These are phyloP conservation scores for Scomber colias DNA, from an alignment of 2,113 vertebrate genomes.

Conservation along the genomic window DNA sequence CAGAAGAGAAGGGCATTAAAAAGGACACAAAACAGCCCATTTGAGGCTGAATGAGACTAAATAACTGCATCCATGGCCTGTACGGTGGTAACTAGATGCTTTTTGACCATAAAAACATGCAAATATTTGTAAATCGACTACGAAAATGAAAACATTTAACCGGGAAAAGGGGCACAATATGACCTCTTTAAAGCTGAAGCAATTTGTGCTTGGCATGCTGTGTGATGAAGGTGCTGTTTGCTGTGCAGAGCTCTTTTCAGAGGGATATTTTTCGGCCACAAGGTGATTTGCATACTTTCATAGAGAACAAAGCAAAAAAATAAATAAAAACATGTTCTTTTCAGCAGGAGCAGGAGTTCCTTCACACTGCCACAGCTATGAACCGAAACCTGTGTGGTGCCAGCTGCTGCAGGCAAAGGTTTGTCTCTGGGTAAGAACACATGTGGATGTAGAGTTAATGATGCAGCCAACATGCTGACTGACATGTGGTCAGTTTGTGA, in stretches of 20 bases:
- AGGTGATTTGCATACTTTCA: constrained; percentile 49
- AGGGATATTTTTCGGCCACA: constrained; percentile 8
- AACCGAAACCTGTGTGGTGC: constrained; percentile 1
- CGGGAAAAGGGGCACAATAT: too few relatives aligned
- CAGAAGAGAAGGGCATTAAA: too few relatives aligned
- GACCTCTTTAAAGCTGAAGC: constrained; percentile 24
- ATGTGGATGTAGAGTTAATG: constrained; percentile 11
- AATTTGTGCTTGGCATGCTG: constrained; percentile 42
- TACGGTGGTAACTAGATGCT: too few relatives aligned
- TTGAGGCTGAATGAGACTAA: too few relatives aligned
- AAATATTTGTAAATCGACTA: too few relatives aligned
- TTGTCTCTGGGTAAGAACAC: constrained; percentile 6
- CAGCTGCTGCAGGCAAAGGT: neutral
- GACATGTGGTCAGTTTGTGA: constrained; percentile 7
- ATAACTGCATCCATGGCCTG: too few relatives aligned
- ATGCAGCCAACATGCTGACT: neutral
- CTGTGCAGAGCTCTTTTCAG: constrained; percentile 18
- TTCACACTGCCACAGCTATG: neutral
- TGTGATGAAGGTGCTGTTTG: constrained; percentile 41
- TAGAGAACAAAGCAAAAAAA: constrained; percentile 26
- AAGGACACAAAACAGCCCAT: too few relatives aligned
- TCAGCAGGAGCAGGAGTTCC: constrained; percentile 1
- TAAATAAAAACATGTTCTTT: constrained; percentile 15
- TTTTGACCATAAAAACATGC: too few relatives aligned
- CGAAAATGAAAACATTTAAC: too few relatives aligned